Evolutionary conservation across 2,113 vertebrate species (phyloP), one percentile per base, ranked within the genome.

Genomic region (Smithornis capensis): DNA sequence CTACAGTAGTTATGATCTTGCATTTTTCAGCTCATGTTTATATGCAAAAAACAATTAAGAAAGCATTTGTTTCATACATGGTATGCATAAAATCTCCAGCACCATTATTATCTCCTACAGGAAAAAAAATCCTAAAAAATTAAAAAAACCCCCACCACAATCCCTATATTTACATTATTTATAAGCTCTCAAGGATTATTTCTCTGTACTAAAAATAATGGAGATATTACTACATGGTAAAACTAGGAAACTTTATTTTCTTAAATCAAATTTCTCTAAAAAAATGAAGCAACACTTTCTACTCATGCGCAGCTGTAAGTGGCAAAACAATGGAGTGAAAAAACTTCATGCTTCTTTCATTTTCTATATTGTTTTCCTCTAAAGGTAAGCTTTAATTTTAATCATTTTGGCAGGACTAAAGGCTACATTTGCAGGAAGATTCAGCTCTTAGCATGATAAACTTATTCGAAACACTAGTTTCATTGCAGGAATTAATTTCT

Each of bases 31-130:
- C 37, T 93, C 64, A 89, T 1, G 0, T 73, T 94, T 87, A 42
- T 52, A 62, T 31, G 33, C 27, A 45, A 89, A 37, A 93, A 97
- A 92, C 49, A 83, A 86, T 92, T 96, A 94, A 85, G 40, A 29
- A 67, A 71, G 18, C 8, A 40, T 93, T 77, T 5, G 1, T 88
- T 94, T 91, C 82, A 87, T 94, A 62, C 64, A 69, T 56, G 40
- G 10, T 89, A 77, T 33, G 23, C 37, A 60, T 87, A 90, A 92
- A 81, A 87, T 77, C 25, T 94, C 73, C 80, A 56, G 14, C 59
- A 90, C 78, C 76, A 78, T 57, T 91, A 85, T 94, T 94, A 88
- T 76, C 95, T 82, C 22, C 55, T 55, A 19, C 47, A 95, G 83
- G 83, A 92, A 92, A 92, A 21, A 82, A 40, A 42, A n/a, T n/a